Conservation (phyloP, 2,888 invertebrate genomes). For the Dascillus cervinus region DNA sequence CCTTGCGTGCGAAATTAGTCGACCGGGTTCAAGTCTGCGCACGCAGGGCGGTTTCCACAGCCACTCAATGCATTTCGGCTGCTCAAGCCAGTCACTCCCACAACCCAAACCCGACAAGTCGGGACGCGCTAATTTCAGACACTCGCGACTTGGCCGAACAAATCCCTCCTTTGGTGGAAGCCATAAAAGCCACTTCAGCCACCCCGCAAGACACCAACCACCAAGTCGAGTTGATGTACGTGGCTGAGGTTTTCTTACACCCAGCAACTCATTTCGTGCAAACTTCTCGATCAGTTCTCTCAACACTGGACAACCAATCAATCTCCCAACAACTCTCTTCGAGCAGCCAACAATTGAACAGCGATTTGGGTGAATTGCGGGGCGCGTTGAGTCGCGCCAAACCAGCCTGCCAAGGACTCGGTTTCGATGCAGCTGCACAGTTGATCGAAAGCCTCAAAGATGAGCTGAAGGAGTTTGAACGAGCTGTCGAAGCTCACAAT, state of each 20-base stretch:
- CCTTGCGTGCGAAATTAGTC: conserved; percentile 65
- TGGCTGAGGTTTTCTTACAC: conserved; percentile 69
- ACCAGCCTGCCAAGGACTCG: conserved; percentile 67
- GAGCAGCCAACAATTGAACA: conserved; percentile 60
- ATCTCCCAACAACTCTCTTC: conserved; percentile 67
- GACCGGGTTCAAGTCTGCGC: conserved; percentile 61
- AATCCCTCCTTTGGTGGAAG: conserved; percentile 73
- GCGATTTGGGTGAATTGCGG: conserved; percentile 42
- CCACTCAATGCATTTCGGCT: conserved; percentile 85
- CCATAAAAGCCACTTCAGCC: conserved; percentile 61
- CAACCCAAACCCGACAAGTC: conserved; percentile 58
- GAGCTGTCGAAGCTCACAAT: conserved; percentile 62
- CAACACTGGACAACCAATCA: conserved; percentile 72
- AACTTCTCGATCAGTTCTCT: conserved; percentile 72
- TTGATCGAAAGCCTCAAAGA: conserved; percentile 70
- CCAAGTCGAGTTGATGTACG: conserved; percentile 72
- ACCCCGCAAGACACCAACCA: conserved; percentile 66
- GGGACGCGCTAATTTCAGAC: conserved; percentile 68
- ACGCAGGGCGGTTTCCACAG: conserved; percentile 77
- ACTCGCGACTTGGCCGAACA: conserved; percentile 69
- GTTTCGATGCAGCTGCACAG: conserved; percentile 80
- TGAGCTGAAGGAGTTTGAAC: conserved; percentile 74
- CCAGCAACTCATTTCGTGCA: conserved; percentile 64
- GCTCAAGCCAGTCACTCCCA: conserved; percentile 74
- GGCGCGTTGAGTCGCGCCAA: conserved; percentile 39